Base-by-base conservation (phyloP, 2,113 vertebrate genomes). In the Xenus cinereus region DNA sequence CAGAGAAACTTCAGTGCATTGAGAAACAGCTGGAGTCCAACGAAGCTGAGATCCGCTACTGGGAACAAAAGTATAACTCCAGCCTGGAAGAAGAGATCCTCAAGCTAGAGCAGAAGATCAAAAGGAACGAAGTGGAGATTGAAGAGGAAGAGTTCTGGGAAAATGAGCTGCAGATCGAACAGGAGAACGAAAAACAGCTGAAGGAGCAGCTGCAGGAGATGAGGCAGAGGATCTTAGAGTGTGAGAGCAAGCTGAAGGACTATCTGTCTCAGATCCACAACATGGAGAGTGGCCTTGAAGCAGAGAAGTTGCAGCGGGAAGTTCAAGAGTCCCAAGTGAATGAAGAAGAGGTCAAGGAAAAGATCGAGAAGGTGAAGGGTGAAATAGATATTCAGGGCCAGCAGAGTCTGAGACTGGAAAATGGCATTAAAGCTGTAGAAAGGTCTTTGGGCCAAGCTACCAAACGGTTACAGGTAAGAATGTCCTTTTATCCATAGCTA, bases 121-220 rank as follows among this genome's bases (percentile, higher is more conserved):
- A 98, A 95, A 98, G 98, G 95, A 99, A 99, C 0, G 98, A 99
- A 60, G 99, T 99, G 39, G 99, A 99, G 98, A 99, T 99, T 11
- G 99, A 99, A 87, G 99, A 99, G 90, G 99, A 99, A 84, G 99
- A 99, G 91, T 99, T 99, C 95, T 99, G 99, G 99, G 99, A 99
- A 89, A 99, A 99, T 0, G 99, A 99, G 96, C 98, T 99, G 43
- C 99, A 99, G 98, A 99, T 99, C 4, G 99, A 99, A 72, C 97
- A 99, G 22, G 99, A 99, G 81, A 99, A 99, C 1, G 99, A 99
- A 72, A 98, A 99, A 53, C 99, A 99, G 96, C 98, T 99, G 96
- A 99, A 99, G 95, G 99, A 99, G 30, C 98, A 99, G 94, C 98
- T 99, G 64, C 98, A 99, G 95, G 99, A 99, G 97, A 98, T 99